Conservation (phyloP, 2,113 vertebrate genomes). For the Mormyrus lacerda region DNA sequence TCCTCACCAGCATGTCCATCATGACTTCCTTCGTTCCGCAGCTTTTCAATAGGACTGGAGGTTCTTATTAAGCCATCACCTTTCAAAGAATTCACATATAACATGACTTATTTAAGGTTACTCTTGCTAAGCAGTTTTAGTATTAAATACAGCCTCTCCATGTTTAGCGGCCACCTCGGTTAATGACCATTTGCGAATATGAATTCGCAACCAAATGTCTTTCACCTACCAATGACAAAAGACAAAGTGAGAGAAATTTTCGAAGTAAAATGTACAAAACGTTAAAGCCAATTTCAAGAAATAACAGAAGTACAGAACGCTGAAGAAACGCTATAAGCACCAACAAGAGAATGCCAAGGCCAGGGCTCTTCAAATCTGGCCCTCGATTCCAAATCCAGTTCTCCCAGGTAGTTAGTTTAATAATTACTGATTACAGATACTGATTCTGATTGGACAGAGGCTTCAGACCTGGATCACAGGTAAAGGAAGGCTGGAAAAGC, state of each 20-base stretch:
- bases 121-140: not conserved
- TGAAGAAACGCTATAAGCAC: not conserved
- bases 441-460: too few relatives aligned
- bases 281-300: not conserved
- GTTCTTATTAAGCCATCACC: slow-evolving; percentile 43
- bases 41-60: slow-evolving; percentile 50
- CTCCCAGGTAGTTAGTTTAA: too few relatives aligned
- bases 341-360: not conserved
- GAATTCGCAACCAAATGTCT: not conserved
- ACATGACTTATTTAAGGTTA: not conserved
- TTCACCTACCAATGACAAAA: not conserved
- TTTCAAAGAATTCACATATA: slow-evolving; percentile 13
- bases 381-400: too few relatives aligned
- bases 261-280: not conserved
- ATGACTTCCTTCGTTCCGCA: not conserved
- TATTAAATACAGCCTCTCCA: not conserved
- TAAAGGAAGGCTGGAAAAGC: too few relatives aligned
- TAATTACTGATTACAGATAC: too few relatives aligned
- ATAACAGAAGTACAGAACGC: not conserved
- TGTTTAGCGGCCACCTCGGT: not conserved
- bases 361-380: too few relatives aligned
- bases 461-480: too few relatives aligned
- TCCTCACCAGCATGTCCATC: not conserved
- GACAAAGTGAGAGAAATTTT: not conserved
- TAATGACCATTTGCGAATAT: not conserved